phyloP scores from a whole-genome alignment of 2,797 vertebrate species.

The Eidolon dupreanum region DNA sequence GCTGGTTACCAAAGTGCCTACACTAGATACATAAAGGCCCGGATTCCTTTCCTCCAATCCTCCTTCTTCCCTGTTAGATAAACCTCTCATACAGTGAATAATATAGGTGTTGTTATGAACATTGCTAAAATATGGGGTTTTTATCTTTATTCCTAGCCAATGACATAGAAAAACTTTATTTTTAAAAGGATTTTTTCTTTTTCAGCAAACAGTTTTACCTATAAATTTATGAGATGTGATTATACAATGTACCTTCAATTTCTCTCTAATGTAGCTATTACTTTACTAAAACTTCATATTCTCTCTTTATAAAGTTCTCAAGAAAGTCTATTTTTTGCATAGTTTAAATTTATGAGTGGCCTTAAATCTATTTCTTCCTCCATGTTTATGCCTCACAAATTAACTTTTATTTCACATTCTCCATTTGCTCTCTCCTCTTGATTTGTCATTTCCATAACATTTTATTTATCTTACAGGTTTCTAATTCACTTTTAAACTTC shows the following conservation, averaged over 20 bases:
- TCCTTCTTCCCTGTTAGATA: background rate
- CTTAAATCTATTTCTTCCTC: background rate
- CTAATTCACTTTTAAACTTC: background rate
- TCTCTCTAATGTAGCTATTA: background rate
- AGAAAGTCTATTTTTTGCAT: background rate
- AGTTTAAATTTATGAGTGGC: background rate
- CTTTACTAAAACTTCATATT: background rate
- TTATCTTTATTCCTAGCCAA: background rate
- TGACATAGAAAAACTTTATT: background rate
- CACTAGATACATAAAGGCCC: background rate
- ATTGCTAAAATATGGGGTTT: background rate
- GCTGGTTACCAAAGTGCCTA: background rate
- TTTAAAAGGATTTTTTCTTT: background rate
- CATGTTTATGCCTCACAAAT: background rate
- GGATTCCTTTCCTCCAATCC: background rate
- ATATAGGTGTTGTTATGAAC: background rate
- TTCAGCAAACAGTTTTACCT: background rate
- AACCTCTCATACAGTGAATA: background rate
- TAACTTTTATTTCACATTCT: background rate
- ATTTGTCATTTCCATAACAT: background rate
- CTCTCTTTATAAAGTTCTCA: background rate
- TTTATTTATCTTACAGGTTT: background rate
- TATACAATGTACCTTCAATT: background rate
- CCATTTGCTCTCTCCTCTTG: background rate
- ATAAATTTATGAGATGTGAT: background rate